Conservation (phyloP, 1,140 invertebrate species). For the Drusus annulatus region DNA sequence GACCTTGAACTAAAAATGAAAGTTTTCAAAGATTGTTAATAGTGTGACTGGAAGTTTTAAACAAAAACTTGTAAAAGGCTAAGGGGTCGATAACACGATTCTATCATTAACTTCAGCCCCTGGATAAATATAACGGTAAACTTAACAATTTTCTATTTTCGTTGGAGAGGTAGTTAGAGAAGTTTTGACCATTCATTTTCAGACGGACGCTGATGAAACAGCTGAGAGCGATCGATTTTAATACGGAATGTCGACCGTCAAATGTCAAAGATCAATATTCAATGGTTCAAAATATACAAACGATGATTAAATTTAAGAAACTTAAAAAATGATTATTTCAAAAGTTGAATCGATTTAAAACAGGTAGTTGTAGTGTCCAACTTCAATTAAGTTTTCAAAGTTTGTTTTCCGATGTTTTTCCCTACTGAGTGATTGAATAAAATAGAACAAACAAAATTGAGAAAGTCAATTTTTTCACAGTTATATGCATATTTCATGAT, state of each 20-base stretch:
- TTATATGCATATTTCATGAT: too few relatives aligned
- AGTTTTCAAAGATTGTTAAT: conserved; percentile 72
- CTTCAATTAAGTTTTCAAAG: too few relatives aligned
- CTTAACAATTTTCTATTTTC: conserved; percentile 60
- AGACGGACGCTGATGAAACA: conserved; percentile 19
- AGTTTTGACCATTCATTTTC: conserved; percentile 54
- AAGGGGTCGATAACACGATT: conserved; percentile 63
- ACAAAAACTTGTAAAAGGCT: conserved; percentile 67
- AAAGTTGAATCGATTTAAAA: too few relatives aligned
- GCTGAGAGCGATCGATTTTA: conserved; percentile 12
- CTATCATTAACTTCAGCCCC: conserved; percentile 61
- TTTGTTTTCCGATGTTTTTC: too few relatives aligned
- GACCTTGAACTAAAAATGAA: conserved; percentile 70
- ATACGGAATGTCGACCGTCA: neutral
- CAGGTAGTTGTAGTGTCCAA: too few relatives aligned
- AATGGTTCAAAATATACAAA: too few relatives aligned
- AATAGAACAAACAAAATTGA: too few relatives aligned
- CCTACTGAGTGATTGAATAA: too few relatives aligned
- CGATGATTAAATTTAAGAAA: too few relatives aligned
- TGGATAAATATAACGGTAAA: conserved; percentile 62
- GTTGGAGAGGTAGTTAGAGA: conserved; percentile 40
- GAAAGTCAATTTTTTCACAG: too few relatives aligned
- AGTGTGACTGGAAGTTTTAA: conserved; percentile 65
- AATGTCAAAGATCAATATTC: too few relatives aligned
- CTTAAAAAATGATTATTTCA: too few relatives aligned